Percentiles rank a stretch among this genome's conserved stretches.
Evolutionary conservation across 2,113 vertebrate species (phyloP).

Genomic region (Sturnira hondurensis): DNA sequence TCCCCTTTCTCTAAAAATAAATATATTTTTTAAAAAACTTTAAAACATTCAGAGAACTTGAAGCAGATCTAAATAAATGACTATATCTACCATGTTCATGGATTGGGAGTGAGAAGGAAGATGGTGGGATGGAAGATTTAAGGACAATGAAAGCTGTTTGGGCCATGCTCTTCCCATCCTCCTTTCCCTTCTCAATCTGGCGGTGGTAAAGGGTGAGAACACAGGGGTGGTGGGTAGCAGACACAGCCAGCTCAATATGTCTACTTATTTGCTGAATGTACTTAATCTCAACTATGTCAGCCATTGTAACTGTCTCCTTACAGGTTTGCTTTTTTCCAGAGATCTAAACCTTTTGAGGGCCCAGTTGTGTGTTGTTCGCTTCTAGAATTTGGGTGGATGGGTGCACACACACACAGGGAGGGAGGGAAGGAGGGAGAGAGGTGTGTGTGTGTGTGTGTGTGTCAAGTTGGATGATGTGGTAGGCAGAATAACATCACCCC

Average conservation of each 20-base stretch:
- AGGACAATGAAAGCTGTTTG: background rate
- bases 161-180: background rate
- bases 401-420: background rate
- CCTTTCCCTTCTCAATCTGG: background rate
- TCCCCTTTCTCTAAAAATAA: too few relatives aligned
- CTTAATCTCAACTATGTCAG: background rate
- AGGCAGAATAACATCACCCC: background rate
- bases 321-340: background rate
- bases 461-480: background rate
- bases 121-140: background rate
- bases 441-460: rapidly evolving
- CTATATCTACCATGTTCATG: background rate
- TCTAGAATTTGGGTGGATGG: background rate
- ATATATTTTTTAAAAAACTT: background rate
- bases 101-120: background rate
- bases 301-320: background rate
- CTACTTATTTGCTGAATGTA: background rate
- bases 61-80: background rate
- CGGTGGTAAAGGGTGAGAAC: background rate
- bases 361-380: background rate
- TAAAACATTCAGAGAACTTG: background rate
- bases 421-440: too few relatives aligned
- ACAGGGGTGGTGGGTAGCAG: background rate
- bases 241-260: background rate
- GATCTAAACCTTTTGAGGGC: background rate